Percentiles rank a stretch among this genome's conserved stretches.
phyloP scores from a whole-genome alignment of 1,140 invertebrate genomes.

The Drosophila ambigua region DNA sequence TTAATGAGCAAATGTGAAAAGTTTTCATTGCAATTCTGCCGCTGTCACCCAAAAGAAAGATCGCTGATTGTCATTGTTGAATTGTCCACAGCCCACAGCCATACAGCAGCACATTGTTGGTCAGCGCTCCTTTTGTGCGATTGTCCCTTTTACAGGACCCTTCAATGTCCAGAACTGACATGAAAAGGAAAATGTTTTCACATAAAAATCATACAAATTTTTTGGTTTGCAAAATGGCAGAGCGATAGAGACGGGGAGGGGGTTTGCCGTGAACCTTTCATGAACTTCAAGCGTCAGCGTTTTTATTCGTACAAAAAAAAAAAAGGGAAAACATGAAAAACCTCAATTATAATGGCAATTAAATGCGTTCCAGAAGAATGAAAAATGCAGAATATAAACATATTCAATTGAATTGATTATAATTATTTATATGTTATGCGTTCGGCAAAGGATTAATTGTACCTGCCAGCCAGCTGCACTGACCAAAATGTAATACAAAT shows the following conservation, averaged over 20 bases:
- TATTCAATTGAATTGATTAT: conserved; percentile 66
- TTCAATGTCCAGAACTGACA: not conserved
- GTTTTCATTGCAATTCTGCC: conserved; percentile 47
- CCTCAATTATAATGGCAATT: conserved; percentile 69
- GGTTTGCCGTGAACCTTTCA: too few relatives aligned
- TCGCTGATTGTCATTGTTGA: conserved; percentile 29
- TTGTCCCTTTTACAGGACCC: not conserved
- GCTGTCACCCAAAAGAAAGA: conserved; percentile 36
- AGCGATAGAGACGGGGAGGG: not conserved
- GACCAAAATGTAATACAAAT: conserved; percentile 25
- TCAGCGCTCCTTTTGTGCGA: conserved; percentile 1
- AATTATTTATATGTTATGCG: conserved; percentile 46
- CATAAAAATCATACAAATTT: conserved; percentile 20
- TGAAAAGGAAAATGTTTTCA: conserved; percentile 5
- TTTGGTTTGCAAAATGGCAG: not conserved
- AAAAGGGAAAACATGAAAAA: conserved; percentile 23
- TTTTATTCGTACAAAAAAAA: conserved; percentile 1
- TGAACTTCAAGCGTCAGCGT: not conserved
- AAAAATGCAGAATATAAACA: conserved; percentile 33
- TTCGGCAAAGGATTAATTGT: conserved; percentile 21
- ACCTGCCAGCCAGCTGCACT: conserved; percentile 1
- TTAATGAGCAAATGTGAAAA: conserved; percentile 67
- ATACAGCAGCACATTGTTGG: too few relatives aligned
- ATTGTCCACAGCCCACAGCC: not conserved
- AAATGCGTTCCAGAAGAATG: conserved; percentile 15